These are phyloP conservation scores for Gymnopithys bicolor DNA, from an alignment of 2,797 vertebrate species.

Conservation along the genomic window DNA sequence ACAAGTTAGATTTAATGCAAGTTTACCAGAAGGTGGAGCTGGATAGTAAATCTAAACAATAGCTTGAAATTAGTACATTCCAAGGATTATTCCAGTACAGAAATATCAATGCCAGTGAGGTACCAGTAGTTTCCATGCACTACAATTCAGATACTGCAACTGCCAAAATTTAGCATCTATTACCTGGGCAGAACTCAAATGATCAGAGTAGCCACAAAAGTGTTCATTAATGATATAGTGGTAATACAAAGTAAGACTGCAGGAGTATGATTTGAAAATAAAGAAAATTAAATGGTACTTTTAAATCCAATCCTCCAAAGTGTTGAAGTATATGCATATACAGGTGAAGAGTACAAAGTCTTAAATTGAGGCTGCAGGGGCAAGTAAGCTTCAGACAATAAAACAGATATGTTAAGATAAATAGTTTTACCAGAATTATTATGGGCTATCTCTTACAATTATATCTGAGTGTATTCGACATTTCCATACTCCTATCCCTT, in stretches of 20 bases:
- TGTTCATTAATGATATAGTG: not conserved
- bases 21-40: conserved; percentile 70
- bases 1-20: not conserved
- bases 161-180: not conserved
- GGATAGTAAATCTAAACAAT: conserved; percentile 61
- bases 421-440: not conserved
- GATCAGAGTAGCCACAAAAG: not conserved
- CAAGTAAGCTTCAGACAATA: not conserved
- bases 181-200: not conserved
- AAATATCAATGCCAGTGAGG: not conserved
- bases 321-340: not conserved
- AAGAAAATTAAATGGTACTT: not conserved
- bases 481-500: not conserved
- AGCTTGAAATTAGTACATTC: not conserved
- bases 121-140: not conserved
- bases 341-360: not conserved
- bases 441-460: not conserved
- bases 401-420: not conserved
- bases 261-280: not conserved
- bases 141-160: not conserved
- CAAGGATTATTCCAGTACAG: not conserved
- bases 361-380: not conserved
- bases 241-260: not conserved
- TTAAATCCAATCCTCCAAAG: not conserved
- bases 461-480: not conserved